These are phyloP conservation scores for Trichoplax adhaerens DNA, from an alignment of 37 sponge, comb jelly and placozoan genomes.

Conservation along the genomic window DNA sequence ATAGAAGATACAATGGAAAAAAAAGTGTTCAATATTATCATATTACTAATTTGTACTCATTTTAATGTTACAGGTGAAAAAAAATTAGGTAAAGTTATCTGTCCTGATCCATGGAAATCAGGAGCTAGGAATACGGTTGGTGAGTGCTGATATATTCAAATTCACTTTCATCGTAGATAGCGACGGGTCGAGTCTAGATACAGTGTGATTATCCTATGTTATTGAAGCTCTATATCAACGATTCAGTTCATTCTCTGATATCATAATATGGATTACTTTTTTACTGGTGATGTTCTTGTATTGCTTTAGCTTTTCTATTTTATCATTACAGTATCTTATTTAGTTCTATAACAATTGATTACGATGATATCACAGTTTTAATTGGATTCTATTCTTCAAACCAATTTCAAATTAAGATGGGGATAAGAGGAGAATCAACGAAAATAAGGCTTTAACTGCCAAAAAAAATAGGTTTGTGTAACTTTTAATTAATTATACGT, in stretches of 20 bases:
- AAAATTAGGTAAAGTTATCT: slow-evolving; percentile 73
- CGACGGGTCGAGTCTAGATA: too few species aligned
- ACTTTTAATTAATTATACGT: too few species aligned
- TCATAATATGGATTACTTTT: too few species aligned
- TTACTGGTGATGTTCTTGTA: background rate
- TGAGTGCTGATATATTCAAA: slow-evolving; percentile 5
- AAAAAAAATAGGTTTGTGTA: slow-evolving; percentile 54
- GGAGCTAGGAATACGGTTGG: slow-evolving; percentile 81
- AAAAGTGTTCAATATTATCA: too few species aligned
- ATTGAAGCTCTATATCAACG: too few species aligned
- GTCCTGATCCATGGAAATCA: slow-evolving; percentile 83
- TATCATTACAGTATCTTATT: background rate
- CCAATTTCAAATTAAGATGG: slow-evolving; percentile 19
- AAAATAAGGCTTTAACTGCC: slow-evolving; percentile 69
- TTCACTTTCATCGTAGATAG: too few species aligned
- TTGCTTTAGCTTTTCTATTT: background rate
- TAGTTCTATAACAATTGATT: background rate
- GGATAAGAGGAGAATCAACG: slow-evolving; percentile 60
- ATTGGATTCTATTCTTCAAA: too few species aligned
- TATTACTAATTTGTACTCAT: too few species aligned
- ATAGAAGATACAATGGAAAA: too few species aligned
- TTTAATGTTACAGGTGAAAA: slow-evolving; percentile 45
- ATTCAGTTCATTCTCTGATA: too few species aligned
- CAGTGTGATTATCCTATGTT: too few species aligned
- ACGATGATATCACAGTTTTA: too few species aligned